Base-by-base conservation (phyloP, 2,888 invertebrate genomes). In the Ditylenchus weischeri region DNA sequence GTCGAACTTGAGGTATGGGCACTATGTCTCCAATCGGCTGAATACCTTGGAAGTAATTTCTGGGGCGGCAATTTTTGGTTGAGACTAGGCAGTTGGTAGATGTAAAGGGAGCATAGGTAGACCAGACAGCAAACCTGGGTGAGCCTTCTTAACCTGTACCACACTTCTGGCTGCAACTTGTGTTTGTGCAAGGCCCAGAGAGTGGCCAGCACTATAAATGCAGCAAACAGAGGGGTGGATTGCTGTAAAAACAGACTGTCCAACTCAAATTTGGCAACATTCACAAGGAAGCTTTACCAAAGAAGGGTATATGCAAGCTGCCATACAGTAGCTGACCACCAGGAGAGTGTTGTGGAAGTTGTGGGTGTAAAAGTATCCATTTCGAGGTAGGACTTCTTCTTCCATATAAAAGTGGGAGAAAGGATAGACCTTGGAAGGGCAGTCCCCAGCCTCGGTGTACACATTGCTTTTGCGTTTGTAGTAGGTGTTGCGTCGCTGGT, bases 11-110 rank as follows among this genome's bases (percentile, higher is more conserved):
- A n/a, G n/a, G n/a, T n/a, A n/a, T n/a, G n/a, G n/a, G n/a, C n/a
- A n/a, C n/a, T n/a, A 23, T 11, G 19, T n/a, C 21, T 21, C n/a
- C 1, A 36, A 29, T 64, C 65, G 29, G 19, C 4, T 54, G 18
- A 29, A 29, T 29, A 54, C 43, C 43, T 43, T 43, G 66, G 50
- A 36, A 50, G 21, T 19, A 68, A 49, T 57, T 66, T 51, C 47
- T 68, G 66, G 1, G 43, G 49, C 11, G 68, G 50, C 48, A 66
- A 66, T 13, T 11, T 19, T 18, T 48, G 43, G 29, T 68, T 48
- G 21, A 66, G 50, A 49, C 49, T 67, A 21, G 68, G 68, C 35
- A 68, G 29, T 68, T 67, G 68, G 38, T 67, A 67, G 11, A 67
- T 57, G 43, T 67, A 67, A 13, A 67, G 48, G 4, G 57, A 18